phyloP scores from a whole-genome alignment of 2,113 vertebrate species.

The Nothoprocta pentlandii region DNA sequence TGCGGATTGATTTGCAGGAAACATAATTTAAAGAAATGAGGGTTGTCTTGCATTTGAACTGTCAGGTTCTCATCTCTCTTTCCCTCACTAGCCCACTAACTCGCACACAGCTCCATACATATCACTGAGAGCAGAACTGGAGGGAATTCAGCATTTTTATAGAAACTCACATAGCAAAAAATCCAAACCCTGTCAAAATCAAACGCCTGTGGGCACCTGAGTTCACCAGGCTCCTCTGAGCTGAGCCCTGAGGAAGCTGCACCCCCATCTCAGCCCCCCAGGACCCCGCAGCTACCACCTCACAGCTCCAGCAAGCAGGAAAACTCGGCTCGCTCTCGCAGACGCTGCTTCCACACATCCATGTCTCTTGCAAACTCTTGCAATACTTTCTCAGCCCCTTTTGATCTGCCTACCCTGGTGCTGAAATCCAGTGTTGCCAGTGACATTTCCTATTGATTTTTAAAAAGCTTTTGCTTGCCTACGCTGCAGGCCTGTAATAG shows the following conservation, averaged over 20 bases:
- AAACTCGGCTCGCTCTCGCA: background rate
- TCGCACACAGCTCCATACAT: fast-evolving
- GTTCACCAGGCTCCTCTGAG: background rate
- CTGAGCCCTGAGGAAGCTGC: background rate
- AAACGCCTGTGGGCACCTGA: background rate
- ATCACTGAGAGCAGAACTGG: fast-evolving
- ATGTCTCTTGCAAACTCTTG: background rate
- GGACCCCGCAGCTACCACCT: no score
- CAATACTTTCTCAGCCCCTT: background rate
- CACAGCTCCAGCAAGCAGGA: background rate
- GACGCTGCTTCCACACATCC: background rate
- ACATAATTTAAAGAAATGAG: background rate
- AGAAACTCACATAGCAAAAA: background rate
- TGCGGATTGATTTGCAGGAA: background rate
- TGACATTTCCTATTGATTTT: slow-evolving; percentile 50
- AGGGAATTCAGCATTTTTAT: background rate
- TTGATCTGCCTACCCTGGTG: background rate
- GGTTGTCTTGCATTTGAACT: background rate
- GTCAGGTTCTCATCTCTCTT: background rate
- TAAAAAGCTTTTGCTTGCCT: slow-evolving; percentile 44
- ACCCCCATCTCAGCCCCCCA: background rate
- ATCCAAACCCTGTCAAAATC: background rate
- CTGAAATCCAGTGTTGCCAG: background rate
- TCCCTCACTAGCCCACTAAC: background rate
- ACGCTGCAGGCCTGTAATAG: background rate